A percentile compares a stretch with the other conserved stretches of the same genome.
phyloP scores from a whole-genome alignment of 2,113 vertebrate genomes.

The Rhineura floridana region DNA sequence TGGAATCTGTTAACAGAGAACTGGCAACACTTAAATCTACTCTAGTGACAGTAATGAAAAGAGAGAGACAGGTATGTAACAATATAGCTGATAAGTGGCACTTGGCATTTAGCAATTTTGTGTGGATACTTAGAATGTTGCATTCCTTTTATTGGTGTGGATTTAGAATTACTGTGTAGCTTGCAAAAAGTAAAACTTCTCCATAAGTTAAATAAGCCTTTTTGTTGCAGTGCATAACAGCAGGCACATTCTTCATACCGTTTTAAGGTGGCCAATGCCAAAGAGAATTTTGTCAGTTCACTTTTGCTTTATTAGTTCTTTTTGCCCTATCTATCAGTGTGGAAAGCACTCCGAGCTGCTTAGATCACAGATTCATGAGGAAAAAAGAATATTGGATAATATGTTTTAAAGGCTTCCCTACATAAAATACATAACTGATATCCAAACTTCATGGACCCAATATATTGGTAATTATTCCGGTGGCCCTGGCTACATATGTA shows the following conservation, averaged over 20 bases:
- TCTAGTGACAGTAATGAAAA: conserved; percentile 81
- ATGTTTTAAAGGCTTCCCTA: neutral
- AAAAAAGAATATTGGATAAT: neutral
- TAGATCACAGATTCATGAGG: neutral
- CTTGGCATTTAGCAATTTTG: neutral
- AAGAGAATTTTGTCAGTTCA: conserved; percentile 10
- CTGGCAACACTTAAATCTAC: conserved; percentile 77
- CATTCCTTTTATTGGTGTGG: neutral
- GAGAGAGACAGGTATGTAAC: conserved; percentile 82
- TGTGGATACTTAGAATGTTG: neutral
- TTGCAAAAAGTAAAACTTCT: neutral
- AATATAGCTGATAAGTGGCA: neutral
- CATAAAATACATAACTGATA: neutral
- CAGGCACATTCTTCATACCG: neutral
- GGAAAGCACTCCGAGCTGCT: neutral
- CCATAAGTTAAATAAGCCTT: neutral
- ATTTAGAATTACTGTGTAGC: neutral
- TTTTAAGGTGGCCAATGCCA: neutral
- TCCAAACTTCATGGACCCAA: neutral
- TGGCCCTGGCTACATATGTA: neutral
- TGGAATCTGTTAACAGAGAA: conserved; percentile 73
- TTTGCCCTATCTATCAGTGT: neutral
- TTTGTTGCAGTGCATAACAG: neutral
- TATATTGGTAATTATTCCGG: neutral
- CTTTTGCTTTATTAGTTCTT: neutral